These are phyloP conservation scores for Barypeithes pellucidus DNA, from an alignment of 2,888 invertebrate species.

Conservation along the genomic window DNA sequence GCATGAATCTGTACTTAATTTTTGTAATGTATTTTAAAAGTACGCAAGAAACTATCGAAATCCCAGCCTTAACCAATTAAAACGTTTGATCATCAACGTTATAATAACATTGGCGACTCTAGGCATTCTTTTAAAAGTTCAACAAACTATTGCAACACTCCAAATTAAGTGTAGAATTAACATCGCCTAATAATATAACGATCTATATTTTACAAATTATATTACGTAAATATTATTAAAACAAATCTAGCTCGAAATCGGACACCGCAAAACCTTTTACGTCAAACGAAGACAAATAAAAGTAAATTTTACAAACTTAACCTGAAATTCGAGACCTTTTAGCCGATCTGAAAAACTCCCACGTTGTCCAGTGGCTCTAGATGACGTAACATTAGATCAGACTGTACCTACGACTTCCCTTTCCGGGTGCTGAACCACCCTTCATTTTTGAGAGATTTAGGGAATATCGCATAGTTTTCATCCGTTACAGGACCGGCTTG, in stretches of 20 bases:
- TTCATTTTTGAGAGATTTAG: constrained; percentile 68
- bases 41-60: too few species aligned
- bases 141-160: background rate
- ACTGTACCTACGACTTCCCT: constrained; percentile 67
- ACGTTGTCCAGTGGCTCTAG: constrained; percentile 43
- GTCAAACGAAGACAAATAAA: constrained; percentile 57
- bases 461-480: constrained; percentile 59
- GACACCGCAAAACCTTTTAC: constrained; percentile 48
- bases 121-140: too few species aligned
- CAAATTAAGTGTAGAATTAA: background rate
- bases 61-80: background rate
- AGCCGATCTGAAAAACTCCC: constrained; percentile 53
- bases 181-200: background rate
- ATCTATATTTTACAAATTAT: background rate
- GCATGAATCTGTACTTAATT: too few species aligned
- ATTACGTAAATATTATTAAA: constrained; percentile 7
- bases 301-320: constrained; percentile 51
- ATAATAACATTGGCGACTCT: too few species aligned
- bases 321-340: constrained; percentile 61
- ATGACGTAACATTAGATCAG: constrained; percentile 63
- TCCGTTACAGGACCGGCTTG: constrained; percentile 31
- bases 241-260: background rate
- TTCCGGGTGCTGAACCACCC: constrained; percentile 66
- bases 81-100: background rate
- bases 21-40: too few species aligned